These are phyloP conservation scores for Rostratula benghalensis DNA, from an alignment of 2,113 vertebrate species.

Conservation along the genomic window DNA sequence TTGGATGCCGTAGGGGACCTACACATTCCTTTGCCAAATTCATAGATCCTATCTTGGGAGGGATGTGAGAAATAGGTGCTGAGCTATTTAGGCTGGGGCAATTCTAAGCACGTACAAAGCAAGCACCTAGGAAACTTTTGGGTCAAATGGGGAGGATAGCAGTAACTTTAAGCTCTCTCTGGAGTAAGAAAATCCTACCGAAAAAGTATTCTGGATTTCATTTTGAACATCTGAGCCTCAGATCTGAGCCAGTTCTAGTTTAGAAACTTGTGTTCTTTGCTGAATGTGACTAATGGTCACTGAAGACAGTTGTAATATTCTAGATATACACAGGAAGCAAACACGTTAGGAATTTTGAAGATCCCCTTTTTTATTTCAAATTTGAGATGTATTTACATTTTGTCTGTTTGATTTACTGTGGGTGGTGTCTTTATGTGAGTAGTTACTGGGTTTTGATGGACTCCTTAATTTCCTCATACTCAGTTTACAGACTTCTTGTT, in stretches of 20 bases:
- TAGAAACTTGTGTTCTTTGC: background rate
- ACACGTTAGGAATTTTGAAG: background rate
- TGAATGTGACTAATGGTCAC: background rate
- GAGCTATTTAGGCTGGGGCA: background rate
- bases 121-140: background rate
- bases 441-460: background rate
- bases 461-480: background rate
- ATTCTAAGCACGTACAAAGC: constrained; percentile 38
- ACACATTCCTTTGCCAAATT: constrained; percentile 29
- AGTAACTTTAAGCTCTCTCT: background rate
- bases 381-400: background rate
- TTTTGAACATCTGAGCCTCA: background rate
- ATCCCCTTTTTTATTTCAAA: background rate
- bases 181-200: background rate
- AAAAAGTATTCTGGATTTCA: background rate
- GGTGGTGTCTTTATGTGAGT: background rate
- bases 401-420: background rate
- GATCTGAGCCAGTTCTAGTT: background rate
- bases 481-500: background rate
- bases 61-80: constrained; percentile 19
- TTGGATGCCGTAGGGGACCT: constrained; percentile 11
- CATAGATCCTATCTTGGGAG: constrained; percentile 44
- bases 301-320: background rate
- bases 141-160: background rate
- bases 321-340: background rate